Evolutionary conservation across 2,888 invertebrate species (phyloP), one percentile per base, ranked within the genome.

Genomic region (Mellilla xanthometata): DNA sequence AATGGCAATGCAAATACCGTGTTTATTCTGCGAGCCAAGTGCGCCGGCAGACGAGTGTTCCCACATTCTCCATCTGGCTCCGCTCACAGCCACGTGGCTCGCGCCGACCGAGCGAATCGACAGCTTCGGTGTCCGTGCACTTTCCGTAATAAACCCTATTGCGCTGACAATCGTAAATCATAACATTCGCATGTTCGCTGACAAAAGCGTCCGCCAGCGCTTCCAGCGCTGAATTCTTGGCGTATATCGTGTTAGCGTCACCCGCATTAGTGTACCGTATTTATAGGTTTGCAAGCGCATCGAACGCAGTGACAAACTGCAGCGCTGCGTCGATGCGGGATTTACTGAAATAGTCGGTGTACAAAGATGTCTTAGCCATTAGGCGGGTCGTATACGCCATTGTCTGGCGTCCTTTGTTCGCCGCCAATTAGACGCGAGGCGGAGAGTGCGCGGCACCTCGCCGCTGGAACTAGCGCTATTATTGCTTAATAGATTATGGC

Each of bases 401-500:
- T 73, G 68, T 76, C 67, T 70, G 65, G 58, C 58, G 57, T 56
- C 68, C 77, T 79, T 85, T 85, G 84, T 85, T 76, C 78, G 42
- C 54, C 69, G 65, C 75, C 85, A 85, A 83, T 78, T 76, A 77
- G 72, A 56, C 58, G 56, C 58, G 59, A 64, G 62, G 60, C 48
- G 52, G 51, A 35, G 45, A 44, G 33, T 39, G 38, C 36, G 27
- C 46, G 47, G 53, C 51, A 46, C 54, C 52, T 56, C 66, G 30
- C 52, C 52, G 56, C 58, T 42, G 56, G 52, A 51, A 39, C 47
- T 46, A 44, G 39, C 32, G 49, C 54, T 41, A 76, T 80, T 81
- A 81, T 79, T 76, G 72, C 74, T 74, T 78, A 78, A 81, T 80
- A 81, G 77, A 76, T 81, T 76, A 80, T 67, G 68, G 71, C 65